Conservation (phyloP, 2,797 vertebrate genomes). For the Sebastes matsubarae region DNA sequence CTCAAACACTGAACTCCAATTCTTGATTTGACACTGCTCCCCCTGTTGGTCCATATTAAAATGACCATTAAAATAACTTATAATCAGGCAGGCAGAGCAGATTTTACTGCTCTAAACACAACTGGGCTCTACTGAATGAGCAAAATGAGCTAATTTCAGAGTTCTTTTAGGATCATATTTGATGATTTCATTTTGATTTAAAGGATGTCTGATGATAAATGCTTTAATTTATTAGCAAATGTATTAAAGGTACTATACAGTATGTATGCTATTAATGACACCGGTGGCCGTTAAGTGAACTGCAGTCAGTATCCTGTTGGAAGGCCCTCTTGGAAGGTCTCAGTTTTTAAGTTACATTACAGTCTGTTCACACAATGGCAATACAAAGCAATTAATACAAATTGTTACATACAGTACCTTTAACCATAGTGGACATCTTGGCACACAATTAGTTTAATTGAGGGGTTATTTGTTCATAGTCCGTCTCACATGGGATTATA, state of each 20-base stretch:
- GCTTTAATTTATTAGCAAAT: neutral
- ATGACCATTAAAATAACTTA: neutral
- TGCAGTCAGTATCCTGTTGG: too few relatives aligned
- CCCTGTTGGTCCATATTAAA: slow-evolving; percentile 24
- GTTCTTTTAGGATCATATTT: neutral
- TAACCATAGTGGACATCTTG: too few relatives aligned
- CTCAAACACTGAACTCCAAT: neutral
- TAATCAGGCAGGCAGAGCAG: neutral
- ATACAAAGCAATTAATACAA: too few relatives aligned
- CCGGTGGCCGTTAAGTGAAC: too few relatives aligned
- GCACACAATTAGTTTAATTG: too few relatives aligned
- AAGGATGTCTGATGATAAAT: neutral
- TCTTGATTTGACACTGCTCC: slow-evolving; percentile 2
- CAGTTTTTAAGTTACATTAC: too few relatives aligned
- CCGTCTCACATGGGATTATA: neutral
- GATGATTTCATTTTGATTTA: neutral
- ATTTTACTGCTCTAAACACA: neutral
- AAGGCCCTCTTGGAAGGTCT: too few relatives aligned
- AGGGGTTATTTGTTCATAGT: too few relatives aligned
- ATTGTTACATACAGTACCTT: too few relatives aligned
- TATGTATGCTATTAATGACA: too few relatives aligned
- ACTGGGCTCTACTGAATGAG: neutral
- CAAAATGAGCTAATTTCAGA: neutral
- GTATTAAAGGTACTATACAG: too few relatives aligned
- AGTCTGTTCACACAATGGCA: too few relatives aligned